Conservation (phyloP, 53 echinoderm and acorn worm genomes). For the Glandiceps talaboti region DNA sequence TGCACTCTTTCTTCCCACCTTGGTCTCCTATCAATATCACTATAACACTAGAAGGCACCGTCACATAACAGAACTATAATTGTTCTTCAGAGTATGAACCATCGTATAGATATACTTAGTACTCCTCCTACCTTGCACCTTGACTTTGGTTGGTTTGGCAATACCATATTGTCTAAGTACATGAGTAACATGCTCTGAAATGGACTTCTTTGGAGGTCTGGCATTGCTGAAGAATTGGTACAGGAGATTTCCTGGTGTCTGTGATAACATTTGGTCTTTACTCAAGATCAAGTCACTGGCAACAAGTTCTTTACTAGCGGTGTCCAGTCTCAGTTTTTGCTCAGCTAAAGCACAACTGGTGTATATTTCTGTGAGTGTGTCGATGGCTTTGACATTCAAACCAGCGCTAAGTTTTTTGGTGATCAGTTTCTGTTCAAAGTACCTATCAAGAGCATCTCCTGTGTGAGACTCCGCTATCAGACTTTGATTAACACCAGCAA, state of each 20-base stretch:
- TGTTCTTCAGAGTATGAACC: too few species aligned
- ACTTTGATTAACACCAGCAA: slow-evolving; percentile 39
- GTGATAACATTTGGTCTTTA: slow-evolving; percentile 64
- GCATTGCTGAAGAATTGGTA: slow-evolving; percentile 44
- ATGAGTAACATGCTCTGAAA: slow-evolving; percentile 45
- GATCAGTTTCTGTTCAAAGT: slow-evolving; percentile 50
- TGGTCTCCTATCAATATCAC: too few species aligned
- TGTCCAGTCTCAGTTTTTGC: slow-evolving; percentile 43
- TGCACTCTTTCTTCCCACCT: too few species aligned
- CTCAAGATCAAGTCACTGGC: slow-evolving; percentile 37
- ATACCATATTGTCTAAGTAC: slow-evolving; percentile 66
- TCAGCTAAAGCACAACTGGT: slow-evolving; percentile 46
- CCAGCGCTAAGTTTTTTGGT: slow-evolving; percentile 14
- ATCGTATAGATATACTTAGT: too few species aligned
- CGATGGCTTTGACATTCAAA: slow-evolving; percentile 22
- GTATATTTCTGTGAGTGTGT: slow-evolving; percentile 47
- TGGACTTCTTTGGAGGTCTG: slow-evolving; percentile 46
- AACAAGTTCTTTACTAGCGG: slow-evolving; percentile 23
- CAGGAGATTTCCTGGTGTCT: slow-evolving; percentile 63
- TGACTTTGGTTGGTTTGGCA: slow-evolving; percentile 18
- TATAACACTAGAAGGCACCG: too few species aligned
- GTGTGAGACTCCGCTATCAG: slow-evolving; percentile 42
- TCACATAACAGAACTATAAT: too few species aligned
- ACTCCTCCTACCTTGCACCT: not conserved
- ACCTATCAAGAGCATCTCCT: slow-evolving; percentile 37